Conservation (phyloP, 2,888 invertebrate genomes). For the Nemotelus pantherinus region DNA sequence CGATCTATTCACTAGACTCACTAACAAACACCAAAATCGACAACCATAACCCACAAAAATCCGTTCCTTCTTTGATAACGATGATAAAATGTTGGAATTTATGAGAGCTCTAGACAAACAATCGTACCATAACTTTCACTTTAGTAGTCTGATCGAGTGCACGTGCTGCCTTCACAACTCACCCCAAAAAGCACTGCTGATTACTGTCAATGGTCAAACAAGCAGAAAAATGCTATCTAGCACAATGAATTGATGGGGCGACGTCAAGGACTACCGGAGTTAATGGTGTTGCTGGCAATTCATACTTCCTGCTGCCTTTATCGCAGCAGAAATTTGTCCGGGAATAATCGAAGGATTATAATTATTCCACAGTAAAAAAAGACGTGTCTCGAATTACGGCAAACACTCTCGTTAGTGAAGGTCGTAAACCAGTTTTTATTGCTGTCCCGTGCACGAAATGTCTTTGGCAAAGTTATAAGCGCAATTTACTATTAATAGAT, state of each 20-base stretch:
- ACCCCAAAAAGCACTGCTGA: not conserved
- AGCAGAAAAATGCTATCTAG: not conserved
- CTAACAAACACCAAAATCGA: too few relatives aligned
- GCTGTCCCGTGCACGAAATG: not conserved
- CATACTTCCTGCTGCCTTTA: constrained; percentile 9
- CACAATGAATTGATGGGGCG: not conserved
- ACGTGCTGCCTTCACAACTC: too few relatives aligned
- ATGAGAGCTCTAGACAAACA: constrained; percentile 20
- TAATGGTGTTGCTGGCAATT: constrained; percentile 5
- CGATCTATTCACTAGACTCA: too few relatives aligned
- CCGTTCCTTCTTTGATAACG: not conserved
- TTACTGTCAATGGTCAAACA: not conserved
- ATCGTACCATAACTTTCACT: constrained; percentile 22
- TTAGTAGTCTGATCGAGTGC: not conserved
- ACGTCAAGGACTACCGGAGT: constrained; percentile 3
- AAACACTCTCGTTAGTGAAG: constrained; percentile 19
- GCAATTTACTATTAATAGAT: not conserved
- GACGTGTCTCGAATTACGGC: constrained; percentile 36
- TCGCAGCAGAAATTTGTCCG: constrained; percentile 12
- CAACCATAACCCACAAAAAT: too few relatives aligned
- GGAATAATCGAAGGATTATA: constrained; percentile 38
- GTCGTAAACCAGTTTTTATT: constrained; percentile 28
- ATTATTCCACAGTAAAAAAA: constrained; percentile 36
- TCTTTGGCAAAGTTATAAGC: not conserved
- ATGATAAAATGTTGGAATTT: constrained; percentile 30